Percentiles rank a stretch among this genome's conserved stretches.
These are phyloP conservation scores for Onychomys arenicola DNA, from an alignment of 2,797 vertebrate genomes.

Conservation along the genomic window DNA sequence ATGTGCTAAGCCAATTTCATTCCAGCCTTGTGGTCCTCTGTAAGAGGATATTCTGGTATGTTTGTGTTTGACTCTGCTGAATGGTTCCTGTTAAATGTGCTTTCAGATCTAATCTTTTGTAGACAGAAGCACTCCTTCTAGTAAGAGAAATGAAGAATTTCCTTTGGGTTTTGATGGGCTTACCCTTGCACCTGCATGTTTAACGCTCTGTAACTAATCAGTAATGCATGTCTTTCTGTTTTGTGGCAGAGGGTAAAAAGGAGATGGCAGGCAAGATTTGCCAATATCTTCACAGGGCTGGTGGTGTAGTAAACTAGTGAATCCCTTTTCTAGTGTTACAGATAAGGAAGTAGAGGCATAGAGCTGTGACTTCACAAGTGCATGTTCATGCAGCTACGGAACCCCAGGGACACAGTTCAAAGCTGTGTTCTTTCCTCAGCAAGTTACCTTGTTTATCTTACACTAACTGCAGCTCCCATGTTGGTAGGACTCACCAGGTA, in stretches of 20 bases:
- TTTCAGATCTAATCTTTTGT: conserved; percentile 11
- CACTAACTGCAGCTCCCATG: neutral
- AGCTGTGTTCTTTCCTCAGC: neutral
- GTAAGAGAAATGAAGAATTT: neutral
- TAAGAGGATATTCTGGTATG: neutral
- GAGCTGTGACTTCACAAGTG: neutral
- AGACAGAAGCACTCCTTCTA: neutral
- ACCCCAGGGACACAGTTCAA: neutral
- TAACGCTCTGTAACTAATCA: neutral
- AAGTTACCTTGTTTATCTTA: neutral
- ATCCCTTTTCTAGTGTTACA: neutral
- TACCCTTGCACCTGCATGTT: neutral
- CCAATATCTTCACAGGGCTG: neutral
- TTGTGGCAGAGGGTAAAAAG: neutral
- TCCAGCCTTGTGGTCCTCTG: neutral
- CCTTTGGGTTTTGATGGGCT: neutral
- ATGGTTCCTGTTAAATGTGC: neutral
- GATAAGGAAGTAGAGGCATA: neutral
- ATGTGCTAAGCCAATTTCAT: conserved; percentile 60
- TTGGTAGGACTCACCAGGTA: neutral
- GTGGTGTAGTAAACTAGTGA: neutral
- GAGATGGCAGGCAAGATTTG: neutral
- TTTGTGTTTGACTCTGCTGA: neutral
- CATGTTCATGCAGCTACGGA: neutral
- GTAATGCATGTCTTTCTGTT: neutral